phyloP scores from a whole-genome alignment of 1,140 invertebrate genomes.

The Saccostrea echinata region DNA sequence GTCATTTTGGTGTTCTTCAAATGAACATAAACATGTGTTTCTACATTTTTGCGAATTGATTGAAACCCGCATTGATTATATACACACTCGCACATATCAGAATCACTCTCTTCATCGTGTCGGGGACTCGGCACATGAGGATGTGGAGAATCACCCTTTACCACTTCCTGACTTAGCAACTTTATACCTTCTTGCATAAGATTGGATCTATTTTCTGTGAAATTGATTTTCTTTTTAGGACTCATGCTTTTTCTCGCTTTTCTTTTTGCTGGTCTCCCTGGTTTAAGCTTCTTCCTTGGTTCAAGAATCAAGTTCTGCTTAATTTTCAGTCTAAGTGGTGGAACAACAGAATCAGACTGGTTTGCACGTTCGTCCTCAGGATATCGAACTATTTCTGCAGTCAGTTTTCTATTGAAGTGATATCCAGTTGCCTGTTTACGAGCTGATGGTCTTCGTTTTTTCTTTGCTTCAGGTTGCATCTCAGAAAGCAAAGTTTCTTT shows the following conservation, averaged over 20 bases:
- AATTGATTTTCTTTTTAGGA: constrained; percentile 12
- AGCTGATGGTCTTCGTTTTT: constrained; percentile 51
- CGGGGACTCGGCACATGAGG: background rate
- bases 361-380: constrained; percentile 35
- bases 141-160: background rate
- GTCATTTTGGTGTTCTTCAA: constrained; percentile 65
- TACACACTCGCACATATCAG: constrained; percentile 45
- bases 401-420: constrained; percentile 50
- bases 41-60: constrained; percentile 59
- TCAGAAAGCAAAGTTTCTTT: constrained; percentile 1
- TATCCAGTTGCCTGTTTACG: constrained; percentile 54
- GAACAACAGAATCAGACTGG: constrained; percentile 56
- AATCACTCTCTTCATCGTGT: background rate
- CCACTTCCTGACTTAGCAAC: background rate
- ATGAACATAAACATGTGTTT: constrained; percentile 69
- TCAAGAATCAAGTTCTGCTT: constrained; percentile 60
- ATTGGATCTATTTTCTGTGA: background rate
- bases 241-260: constrained; percentile 56
- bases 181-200: background rate
- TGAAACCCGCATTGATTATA: constrained; percentile 65
- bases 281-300: constrained; percentile 41
- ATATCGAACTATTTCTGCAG: constrained; percentile 57
- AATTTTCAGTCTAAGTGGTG: constrained; percentile 63
- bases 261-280: constrained; percentile 40
- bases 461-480: background rate